Conservation (phyloP, 2,888 invertebrate species). For the Melanophora roralis region DNA sequence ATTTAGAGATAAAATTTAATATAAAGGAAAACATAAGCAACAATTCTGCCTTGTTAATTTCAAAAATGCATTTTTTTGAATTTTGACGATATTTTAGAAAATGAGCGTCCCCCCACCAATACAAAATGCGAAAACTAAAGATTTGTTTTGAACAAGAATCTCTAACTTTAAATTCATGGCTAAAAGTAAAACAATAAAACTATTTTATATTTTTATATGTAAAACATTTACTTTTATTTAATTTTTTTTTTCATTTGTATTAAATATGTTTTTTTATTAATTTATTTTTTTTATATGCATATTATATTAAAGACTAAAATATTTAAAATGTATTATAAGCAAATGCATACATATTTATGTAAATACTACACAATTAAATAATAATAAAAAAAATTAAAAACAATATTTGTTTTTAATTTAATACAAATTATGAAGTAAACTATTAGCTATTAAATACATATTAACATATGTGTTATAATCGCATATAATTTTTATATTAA, state of each 20-base stretch:
- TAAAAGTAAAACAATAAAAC: not conserved
- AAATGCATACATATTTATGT: constrained; percentile 5
- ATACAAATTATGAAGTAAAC: constrained; percentile 20
- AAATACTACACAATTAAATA: constrained; percentile 37
- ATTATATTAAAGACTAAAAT: constrained; percentile 18
- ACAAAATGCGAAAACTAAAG: no score
- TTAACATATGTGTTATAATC: constrained; percentile 48
- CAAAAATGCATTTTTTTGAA: no score
- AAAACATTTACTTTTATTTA: constrained; percentile 55
- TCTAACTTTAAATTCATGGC: no score
- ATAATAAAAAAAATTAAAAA: not conserved
- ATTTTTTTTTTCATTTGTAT: constrained; percentile 40
- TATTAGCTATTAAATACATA: constrained; percentile 41
- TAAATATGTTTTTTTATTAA: constrained; percentile 42
- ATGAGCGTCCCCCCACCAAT: no score
- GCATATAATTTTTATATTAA: constrained; percentile 11
- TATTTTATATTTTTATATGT: constrained; percentile 14
- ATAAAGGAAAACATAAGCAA: no score
- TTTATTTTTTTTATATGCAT: not conserved
- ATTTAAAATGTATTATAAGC: constrained; percentile 33
- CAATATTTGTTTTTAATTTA: not conserved
- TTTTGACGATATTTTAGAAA: no score
- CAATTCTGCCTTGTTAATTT: no score
- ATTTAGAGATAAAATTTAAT: no score
- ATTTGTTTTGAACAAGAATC: no score